Evolutionary conservation across 2,113 vertebrate species (phyloP).

Genomic region (Xyliphius kryptos): DNA sequence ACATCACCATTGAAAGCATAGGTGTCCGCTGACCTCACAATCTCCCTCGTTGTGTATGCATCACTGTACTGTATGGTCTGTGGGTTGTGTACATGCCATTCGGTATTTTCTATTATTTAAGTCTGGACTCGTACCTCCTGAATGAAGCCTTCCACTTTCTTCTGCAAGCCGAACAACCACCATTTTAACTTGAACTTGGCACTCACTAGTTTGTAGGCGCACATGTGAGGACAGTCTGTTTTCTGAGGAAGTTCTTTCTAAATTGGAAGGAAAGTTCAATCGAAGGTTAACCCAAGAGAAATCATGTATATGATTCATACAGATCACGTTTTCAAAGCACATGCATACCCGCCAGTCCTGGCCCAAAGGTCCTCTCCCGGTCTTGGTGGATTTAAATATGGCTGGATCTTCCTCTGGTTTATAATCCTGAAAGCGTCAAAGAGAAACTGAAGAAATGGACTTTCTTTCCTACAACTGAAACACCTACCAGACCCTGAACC

Average conservation of each 20-base stretch:
- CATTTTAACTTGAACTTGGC: conserved; percentile 90
- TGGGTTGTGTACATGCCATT: too few species aligned
- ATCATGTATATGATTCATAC: background rate
- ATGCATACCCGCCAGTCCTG: conserved; percentile 81
- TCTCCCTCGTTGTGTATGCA: too few species aligned
- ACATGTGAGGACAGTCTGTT: conserved; percentile 85
- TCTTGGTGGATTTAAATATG: conserved; percentile 82
- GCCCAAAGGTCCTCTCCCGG: conserved; percentile 81
- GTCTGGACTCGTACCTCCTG: conserved; percentile 73
- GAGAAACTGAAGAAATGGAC: too few species aligned
- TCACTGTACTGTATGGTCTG: too few species aligned
- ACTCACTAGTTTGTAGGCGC: conserved; percentile 92
- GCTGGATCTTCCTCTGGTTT: conserved; percentile 88
- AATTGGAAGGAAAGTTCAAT: background rate
- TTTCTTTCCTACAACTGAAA: too few species aligned
- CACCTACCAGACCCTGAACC: too few species aligned
- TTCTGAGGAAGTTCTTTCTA: conserved; percentile 81
- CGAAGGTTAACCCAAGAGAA: background rate
- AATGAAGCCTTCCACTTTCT: conserved; percentile 80
- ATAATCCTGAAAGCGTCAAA: conserved; percentile 73
- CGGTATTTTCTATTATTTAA: too few species aligned
- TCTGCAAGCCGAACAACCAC: conserved; percentile 81
- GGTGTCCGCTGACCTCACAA: too few species aligned
- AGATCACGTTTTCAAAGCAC: too few species aligned
- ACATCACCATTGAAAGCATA: too few species aligned